Conservation (phyloP, 2,113 vertebrate species). For the Ptilonorhynchus violaceus region DNA sequence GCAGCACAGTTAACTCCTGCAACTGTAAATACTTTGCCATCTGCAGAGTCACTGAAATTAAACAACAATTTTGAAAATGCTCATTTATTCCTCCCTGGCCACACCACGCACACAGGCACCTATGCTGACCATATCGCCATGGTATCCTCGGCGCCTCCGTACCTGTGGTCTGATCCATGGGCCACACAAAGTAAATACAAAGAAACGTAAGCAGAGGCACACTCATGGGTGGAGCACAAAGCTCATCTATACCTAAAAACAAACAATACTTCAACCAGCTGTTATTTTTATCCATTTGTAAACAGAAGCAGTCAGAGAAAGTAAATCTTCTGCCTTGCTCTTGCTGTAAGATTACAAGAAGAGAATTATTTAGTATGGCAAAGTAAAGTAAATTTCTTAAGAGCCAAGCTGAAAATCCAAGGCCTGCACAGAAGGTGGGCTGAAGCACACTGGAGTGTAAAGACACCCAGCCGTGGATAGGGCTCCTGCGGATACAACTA, state of each 20-base stretch:
- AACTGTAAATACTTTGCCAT: not conserved
- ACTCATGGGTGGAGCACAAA: not conserved
- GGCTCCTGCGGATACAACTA: rapidly evolving
- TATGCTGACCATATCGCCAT: not conserved
- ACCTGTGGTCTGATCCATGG: not conserved
- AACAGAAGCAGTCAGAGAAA: not conserved
- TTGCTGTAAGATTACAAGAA: not conserved
- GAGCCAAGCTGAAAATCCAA: not conserved
- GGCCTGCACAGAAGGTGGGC: not conserved
- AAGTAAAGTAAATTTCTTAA: not conserved
- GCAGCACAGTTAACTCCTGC: not conserved
- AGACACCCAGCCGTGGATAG: not conserved
- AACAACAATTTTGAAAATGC: not conserved
- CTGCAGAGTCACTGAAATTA: constrained; percentile 9
- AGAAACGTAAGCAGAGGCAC: not conserved
- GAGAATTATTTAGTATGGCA: not conserved
- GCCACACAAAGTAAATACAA: not conserved
- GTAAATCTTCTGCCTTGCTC: not conserved
- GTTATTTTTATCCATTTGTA: not conserved
- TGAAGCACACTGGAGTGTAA: not conserved
- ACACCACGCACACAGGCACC: not conserved
- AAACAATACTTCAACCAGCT: constrained; percentile 10
- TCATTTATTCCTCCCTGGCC: not conserved
- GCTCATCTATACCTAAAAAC: not conserved
- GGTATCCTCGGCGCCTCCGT: not conserved